Evolutionary conservation across 2,113 vertebrate species (phyloP).

Genomic region (Leiothrix lutea): DNA sequence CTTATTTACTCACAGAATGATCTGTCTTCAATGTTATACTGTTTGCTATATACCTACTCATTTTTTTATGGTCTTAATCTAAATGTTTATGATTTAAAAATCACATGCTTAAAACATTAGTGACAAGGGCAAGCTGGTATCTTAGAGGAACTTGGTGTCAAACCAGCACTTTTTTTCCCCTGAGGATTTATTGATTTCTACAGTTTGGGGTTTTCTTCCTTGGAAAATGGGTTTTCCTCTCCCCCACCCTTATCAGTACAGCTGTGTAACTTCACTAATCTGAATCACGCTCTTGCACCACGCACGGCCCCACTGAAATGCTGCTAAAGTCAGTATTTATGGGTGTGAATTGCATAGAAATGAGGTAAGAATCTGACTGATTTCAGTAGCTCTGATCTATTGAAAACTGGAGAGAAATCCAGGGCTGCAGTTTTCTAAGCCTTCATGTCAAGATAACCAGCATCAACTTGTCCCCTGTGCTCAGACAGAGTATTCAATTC

Average conservation of each 20-base stretch:
- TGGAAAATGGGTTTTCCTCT: neutral
- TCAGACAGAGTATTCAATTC: neutral
- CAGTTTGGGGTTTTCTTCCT: neutral
- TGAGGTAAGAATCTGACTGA: neutral
- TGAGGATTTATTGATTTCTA: neutral
- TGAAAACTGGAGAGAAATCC: neutral
- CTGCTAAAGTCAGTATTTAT: neutral
- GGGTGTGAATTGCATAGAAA: neutral
- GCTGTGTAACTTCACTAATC: neutral
- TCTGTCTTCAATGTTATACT: neutral
- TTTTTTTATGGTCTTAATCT: neutral
- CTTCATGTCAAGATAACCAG: neutral
- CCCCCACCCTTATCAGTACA: neutral
- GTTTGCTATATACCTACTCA: neutral
- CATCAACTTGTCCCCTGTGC: neutral
- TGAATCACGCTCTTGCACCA: neutral
- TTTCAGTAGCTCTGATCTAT: neutral
- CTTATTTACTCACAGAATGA: neutral
- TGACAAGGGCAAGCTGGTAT: neutral
- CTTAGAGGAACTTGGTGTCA: neutral
- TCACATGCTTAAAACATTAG: neutral
- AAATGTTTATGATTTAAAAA: neutral
- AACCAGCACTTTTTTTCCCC: neutral
- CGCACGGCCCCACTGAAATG: neutral
- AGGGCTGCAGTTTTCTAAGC: neutral